Conservation (phyloP, 2,113 vertebrate species). For the Urocynchramus pylzowi region DNA sequence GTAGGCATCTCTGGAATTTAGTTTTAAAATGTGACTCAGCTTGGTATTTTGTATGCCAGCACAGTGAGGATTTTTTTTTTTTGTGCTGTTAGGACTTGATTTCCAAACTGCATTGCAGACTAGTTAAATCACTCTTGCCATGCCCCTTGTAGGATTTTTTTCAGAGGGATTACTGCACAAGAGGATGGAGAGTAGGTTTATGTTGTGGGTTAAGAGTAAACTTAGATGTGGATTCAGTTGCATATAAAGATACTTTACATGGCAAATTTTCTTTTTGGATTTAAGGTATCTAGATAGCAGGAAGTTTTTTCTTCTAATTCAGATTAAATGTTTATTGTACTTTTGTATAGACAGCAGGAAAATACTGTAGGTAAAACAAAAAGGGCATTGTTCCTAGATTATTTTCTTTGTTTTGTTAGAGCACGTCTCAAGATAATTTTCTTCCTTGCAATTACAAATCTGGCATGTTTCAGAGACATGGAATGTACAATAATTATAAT, state of each 20-base stretch:
- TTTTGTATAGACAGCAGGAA: not conserved
- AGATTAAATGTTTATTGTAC: not conserved
- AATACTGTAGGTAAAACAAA: not conserved
- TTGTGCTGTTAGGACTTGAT: not conserved
- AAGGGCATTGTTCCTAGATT: slow-evolving; percentile 44
- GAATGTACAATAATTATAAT: slow-evolving; percentile 59
- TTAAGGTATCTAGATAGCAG: not conserved
- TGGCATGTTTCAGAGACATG: slow-evolving; percentile 27
- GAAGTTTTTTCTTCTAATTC: slow-evolving; percentile 16
- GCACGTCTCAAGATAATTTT: slow-evolving; percentile 49
- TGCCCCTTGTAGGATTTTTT: not conserved
- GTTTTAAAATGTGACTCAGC: slow-evolving; percentile 6
- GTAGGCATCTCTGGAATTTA: slow-evolving; percentile 22
- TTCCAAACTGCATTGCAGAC: not conserved
- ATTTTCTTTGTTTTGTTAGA: slow-evolving; percentile 52
- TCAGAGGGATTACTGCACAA: not conserved
- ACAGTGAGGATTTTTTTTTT: not conserved
- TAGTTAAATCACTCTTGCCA: not conserved
- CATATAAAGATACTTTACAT: not conserved
- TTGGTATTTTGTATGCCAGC: not conserved
- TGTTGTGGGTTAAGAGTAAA: not conserved
- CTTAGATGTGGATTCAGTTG: not conserved
- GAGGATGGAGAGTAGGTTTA: not conserved
- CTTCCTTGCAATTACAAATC: slow-evolving; percentile 46
- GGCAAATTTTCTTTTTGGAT: not conserved